Base-by-base conservation (phyloP, 2,888 invertebrate genomes). In the Gnatocerus cornutus region DNA sequence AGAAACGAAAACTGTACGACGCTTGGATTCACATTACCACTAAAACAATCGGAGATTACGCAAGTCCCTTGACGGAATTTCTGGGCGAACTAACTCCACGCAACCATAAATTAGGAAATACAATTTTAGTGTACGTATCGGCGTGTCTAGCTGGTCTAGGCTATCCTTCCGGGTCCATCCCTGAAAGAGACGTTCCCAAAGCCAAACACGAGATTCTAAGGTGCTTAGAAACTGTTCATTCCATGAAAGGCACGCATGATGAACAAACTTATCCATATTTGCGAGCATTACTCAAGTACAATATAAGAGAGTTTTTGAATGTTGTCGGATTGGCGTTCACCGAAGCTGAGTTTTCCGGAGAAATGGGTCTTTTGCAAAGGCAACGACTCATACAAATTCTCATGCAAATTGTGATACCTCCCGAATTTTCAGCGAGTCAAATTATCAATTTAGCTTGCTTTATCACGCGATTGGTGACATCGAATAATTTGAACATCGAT, bases 61-160 rank as follows among this genome's bases (percentile, higher is more conserved):
- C 91, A 0, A 88, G 90, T 14, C 93, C 94, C 0, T 83, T 95
- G 66, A 91, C 91, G 67, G 93, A 91, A 78, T 87, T 91, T 46
- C 84, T 91, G 75, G 87, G 87, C 0, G 85, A 88, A 71, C 79
- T 91, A 43, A 84, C 86, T 14, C 84, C 85, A 1, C 82, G 82
- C 68, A 84, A 86, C 69, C 84, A 91, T 74, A 87, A 87, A 77
- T 86, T 95, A 46, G 96, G 96, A 5, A 95, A 96, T 80, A 93
- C 93, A 71, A 85, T 96, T 73, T 85, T 97, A 56, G 94, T 96
- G 1, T 96, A 96, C 80, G 89, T 95, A 29, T 94, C 93, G 72
- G 94, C 95, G 74, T 96, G 96, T 79, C 86, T 96, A 72, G 92
- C 94, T n/a, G 96, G 95, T 0, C 87, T 93, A 65, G 93, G 93